Percentiles rank a stretch among this genome's conserved stretches.
Conservation (phyloP, 2,113 vertebrate genomes). For the Hydropotes inermis region DNA sequence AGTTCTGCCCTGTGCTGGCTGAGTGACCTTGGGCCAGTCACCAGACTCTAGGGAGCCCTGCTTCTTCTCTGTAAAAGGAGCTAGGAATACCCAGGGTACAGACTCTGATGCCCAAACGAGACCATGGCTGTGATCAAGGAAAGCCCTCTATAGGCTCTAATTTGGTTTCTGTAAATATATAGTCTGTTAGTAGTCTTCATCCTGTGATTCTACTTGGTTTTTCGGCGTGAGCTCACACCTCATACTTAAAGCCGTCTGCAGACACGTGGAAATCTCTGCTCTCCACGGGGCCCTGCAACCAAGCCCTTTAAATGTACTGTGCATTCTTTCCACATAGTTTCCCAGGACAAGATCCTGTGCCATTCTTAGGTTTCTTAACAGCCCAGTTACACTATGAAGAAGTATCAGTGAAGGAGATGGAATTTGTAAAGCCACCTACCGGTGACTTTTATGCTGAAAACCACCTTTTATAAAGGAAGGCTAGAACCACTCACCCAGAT, state of each 20-base stretch:
- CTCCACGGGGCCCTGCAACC: not conserved
- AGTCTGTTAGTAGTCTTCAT: not conserved
- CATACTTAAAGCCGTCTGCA: not conserved
- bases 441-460: not conserved
- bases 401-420: not conserved
- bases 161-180: not conserved
- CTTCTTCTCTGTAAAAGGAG: not conserved
- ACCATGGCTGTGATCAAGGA: rapidly evolving
- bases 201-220: not conserved
- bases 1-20: not conserved
- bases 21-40: not conserved
- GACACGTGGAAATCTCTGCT: not conserved
- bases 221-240: not conserved
- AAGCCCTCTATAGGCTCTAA: not conserved
- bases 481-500: not conserved
- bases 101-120: rapidly evolving
- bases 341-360: not conserved
- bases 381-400: not conserved
- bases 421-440: not conserved
- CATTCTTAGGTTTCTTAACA: not conserved
- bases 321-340: not conserved
- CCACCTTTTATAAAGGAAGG: not conserved
- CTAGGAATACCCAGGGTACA: not conserved
- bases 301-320: not conserved
- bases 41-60: not conserved